phyloP scores from a whole-genome alignment of 2,113 vertebrate genomes.

The Caranx melampygus region DNA sequence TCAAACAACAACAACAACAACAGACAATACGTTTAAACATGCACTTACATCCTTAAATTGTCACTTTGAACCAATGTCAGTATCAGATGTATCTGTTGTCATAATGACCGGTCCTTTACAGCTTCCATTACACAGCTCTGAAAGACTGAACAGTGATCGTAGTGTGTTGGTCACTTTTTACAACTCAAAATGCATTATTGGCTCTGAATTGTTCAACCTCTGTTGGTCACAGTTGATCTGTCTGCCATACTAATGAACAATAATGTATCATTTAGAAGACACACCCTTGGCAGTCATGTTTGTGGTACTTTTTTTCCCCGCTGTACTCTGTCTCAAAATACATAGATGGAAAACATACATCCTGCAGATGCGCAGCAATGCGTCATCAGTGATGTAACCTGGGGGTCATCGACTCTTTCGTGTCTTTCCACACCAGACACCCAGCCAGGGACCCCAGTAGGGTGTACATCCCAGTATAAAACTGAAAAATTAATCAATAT shows the following conservation, averaged over 20 bases:
- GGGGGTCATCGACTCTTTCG: not conserved
- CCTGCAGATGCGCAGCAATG: not conserved
- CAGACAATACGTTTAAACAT: not conserved
- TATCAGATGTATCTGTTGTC: not conserved
- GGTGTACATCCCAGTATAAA: no score
- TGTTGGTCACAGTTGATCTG: no score
- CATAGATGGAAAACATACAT: not conserved
- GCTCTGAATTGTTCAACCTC: not conserved
- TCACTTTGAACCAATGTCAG: not conserved
- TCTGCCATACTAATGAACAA: no score
- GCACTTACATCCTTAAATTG: not conserved
- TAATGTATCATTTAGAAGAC: no score
- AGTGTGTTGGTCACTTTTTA: not conserved
- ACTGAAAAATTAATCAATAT: no score
- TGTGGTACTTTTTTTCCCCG: no score
- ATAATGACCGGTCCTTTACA: not conserved
- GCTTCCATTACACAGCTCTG: not conserved
- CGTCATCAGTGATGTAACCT: not conserved
- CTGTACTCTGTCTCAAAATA: no score
- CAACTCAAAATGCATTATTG: not conserved
- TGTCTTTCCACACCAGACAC: not conserved
- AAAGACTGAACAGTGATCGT: not conserved
- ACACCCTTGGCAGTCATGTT: no score
- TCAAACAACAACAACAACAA: not conserved
- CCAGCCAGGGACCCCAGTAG: no score